Percentiles rank a stretch among this genome's conserved stretches.
phyloP scores from a whole-genome alignment of 2,113 vertebrate species.

The Chionis minor region DNA sequence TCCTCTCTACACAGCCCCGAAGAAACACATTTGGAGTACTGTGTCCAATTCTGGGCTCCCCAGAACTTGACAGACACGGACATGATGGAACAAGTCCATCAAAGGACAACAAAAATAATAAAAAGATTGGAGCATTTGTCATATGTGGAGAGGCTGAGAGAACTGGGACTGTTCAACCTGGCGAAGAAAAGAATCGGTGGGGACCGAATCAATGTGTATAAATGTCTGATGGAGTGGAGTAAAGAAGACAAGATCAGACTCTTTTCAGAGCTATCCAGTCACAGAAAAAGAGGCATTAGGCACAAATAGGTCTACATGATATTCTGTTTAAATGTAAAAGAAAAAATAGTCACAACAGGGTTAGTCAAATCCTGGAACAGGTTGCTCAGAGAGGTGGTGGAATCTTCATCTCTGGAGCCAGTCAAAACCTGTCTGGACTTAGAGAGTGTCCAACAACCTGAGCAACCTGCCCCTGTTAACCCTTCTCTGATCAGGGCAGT shows the following conservation, averaged over 20 bases:
- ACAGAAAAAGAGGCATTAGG: neutral
- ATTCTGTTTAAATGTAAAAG: neutral
- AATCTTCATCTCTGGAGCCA: neutral
- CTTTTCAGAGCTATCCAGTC: neutral
- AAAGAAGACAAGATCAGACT: neutral
- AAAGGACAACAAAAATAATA: neutral
- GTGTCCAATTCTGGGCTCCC: neutral
- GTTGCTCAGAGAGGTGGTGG: neutral
- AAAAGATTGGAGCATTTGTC: neutral
- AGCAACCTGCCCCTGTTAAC: neutral
- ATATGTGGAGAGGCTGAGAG: neutral
- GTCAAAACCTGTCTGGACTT: neutral
- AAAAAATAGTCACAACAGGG: neutral
- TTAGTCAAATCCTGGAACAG: neutral
- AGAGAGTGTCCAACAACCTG: neutral
- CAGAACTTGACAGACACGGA: neutral
- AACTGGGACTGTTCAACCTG: neutral
- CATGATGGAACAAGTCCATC: neutral
- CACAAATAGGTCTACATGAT: neutral
- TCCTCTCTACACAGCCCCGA: neutral
- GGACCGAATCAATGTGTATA: neutral
- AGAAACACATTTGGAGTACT: neutral
- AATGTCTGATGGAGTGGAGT: neutral
- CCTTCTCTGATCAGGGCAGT: neutral
- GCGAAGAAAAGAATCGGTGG: neutral